A percentile compares a stretch with the other conserved stretches of the same genome.
Evolutionary conservation across 1,140 invertebrate species (phyloP).

Genomic region (Zaprionus camerounensis): DNA sequence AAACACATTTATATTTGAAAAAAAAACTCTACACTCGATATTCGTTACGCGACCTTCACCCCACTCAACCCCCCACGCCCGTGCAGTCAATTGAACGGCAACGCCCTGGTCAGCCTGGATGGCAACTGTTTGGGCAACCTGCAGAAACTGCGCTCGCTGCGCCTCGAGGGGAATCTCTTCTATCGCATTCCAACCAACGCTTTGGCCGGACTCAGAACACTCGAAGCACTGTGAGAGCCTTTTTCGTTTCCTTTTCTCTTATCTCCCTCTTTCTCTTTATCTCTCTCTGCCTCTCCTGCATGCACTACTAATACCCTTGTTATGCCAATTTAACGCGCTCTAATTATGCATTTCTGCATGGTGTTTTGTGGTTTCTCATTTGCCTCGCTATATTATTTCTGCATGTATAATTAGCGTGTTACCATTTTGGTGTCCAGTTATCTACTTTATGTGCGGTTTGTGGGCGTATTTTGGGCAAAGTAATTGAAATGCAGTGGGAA

Average conservation of each 20-base stretch:
- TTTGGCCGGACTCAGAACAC: constrained; percentile 86
- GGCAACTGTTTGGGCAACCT: constrained; percentile 86
- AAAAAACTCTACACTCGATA: constrained; percentile 1
- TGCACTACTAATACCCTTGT: not conserved
- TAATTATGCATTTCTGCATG: constrained; percentile 41
- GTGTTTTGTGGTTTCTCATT: constrained; percentile 9
- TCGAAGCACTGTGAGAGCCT: constrained; percentile 89
- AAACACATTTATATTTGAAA: constrained; percentile 7
- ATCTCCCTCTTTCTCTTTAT: not conserved
- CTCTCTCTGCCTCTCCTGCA: constrained; percentile 13
- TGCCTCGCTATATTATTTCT: constrained; percentile 16
- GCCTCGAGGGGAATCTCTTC: constrained; percentile 88
- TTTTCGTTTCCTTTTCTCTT: constrained; percentile 3
- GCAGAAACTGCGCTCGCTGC: constrained; percentile 87
- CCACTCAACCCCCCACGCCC: constrained; percentile 16
- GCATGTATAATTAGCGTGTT: constrained; percentile 57
- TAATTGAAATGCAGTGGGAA: constrained; percentile 31
- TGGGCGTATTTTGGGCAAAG: not conserved
- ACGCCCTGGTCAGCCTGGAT: constrained; percentile 87
- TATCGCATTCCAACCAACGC: constrained; percentile 87
- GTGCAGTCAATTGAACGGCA: constrained; percentile 89
- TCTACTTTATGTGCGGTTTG: constrained; percentile 43
- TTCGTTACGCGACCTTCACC: not conserved
- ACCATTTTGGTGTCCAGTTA: constrained; percentile 10
- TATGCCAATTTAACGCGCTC: constrained; percentile 19